Evolutionary conservation across 2,888 invertebrate species (phyloP), one percentile per base, ranked within the genome.

Genomic region (Andrena hattorfiana): DNA sequence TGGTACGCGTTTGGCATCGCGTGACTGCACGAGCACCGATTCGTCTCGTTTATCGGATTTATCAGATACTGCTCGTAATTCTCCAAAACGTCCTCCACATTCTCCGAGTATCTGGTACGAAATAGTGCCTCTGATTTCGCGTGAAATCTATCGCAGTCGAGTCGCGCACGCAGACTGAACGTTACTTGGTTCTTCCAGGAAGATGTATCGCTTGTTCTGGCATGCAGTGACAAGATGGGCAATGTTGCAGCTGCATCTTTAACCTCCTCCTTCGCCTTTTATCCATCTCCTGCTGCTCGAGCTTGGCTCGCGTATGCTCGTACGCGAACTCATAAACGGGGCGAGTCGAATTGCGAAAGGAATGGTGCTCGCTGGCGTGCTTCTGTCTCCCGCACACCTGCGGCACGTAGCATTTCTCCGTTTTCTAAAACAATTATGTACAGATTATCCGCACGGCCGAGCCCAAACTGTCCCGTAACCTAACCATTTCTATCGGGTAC

Each of bases 191-290:
- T 56, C 54, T 84, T 20, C 62, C 67, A 7, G 69, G 28, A 5
- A 79, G 73, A 20, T 81, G 81, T 64, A 62, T 87, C 60, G 68
- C 32, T 5, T 54, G 42, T 4, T 87, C 81, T 1, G 77, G 70
- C 3, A 83, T 84, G 16, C 88, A 87, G 23, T 87, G 83, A 49
- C 89, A 91, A 1, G 89, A 86, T 0, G 88, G 86, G 32, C 89
- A 89, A 42, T 87, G 86, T 10, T 85, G 89, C 51, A 73, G 23
- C 51, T 86, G 83, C 48, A 63, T 74, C 42, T 60, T 85, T 32
- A 74, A 49, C 42, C 63, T 75, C 26, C 68, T 85, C 10, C 64
- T 81, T 6, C 64, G 71, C 42, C 74, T 67, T 62, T 42, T 79
- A 0, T 72, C 64, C 2, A 26, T 6, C 10, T 77, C 35, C 0